Evolutionary conservation across 2,888 invertebrate species (phyloP), one percentile per base, ranked within the genome.

Genomic region (Chelonus formosanus): DNA sequence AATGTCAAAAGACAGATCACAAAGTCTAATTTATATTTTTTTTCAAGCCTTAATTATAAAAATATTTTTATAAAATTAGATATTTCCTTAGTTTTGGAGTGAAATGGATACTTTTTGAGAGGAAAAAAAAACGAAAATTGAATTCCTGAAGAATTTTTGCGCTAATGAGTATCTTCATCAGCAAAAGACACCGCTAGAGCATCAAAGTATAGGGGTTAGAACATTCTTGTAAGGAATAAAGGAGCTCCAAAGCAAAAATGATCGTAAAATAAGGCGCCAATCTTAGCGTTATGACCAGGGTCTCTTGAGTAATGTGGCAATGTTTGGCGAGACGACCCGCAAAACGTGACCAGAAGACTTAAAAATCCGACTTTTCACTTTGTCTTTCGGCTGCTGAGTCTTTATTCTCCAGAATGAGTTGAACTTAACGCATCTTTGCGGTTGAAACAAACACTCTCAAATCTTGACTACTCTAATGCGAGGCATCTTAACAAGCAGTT

Each of bases 221-320:
- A 54, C 40, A 61, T 40, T 48, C 47, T 55, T 50, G 32, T 60
- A 57, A 53, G 7, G 10, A 62, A 56, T 50, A 66, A 56, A 62
- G 36, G 55, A 60, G 35, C 32, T 63, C 44, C 50, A 45, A 55
- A 35, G 10, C 10, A 5, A 50, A 5, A n/a, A 3, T 6, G 43
- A 32, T 44, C 56, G 32, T 56, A 56, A 56, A 57, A 50, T 54
- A 53, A 70, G 69, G 69, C 67, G 60, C 65, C 69, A 70, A 70
- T 70, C 65, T 60, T 48, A 53, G 57, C 67, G 65, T 70, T 70
- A 67, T 70, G 69, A 70, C 67, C 62, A 59, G 55, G 40, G 47
- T 31, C 45, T 47, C 32, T 47, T 55, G 47, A 48, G 34, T 32
- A 67, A 57, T 20, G 67, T 35, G 36, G 50, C 59, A 64, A 67